phyloP scores from a whole-genome alignment of 2,113 vertebrate species.

The Mobula birostris region DNA sequence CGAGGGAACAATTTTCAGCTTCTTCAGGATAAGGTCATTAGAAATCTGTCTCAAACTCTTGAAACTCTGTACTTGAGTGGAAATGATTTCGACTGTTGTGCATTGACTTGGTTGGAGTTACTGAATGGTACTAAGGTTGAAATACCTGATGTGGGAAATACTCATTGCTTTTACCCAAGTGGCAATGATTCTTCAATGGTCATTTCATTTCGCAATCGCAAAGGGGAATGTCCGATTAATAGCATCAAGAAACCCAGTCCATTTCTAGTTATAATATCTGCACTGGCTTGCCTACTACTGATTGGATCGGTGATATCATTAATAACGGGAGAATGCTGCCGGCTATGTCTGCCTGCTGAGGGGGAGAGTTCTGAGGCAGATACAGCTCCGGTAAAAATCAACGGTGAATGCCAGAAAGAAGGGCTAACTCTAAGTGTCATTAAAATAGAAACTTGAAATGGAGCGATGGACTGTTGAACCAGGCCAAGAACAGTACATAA shows the following conservation, averaged over 20 bases:
- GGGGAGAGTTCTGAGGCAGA: not conserved
- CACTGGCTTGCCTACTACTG: not conserved
- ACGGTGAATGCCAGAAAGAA: not conserved
- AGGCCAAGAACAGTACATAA: not conserved
- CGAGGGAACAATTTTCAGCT: conserved; percentile 51
- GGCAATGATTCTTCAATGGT: conserved; percentile 34
- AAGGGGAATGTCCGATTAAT: conserved; percentile 42
- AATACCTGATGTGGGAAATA: conserved; percentile 51
- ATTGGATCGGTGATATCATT: not conserved
- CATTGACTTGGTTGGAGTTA: conserved; percentile 53
- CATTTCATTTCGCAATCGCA: conserved; percentile 44
- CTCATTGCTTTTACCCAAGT: conserved; percentile 47
- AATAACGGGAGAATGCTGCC: not conserved
- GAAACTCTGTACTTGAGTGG: conserved; percentile 51
- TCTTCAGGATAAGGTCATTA: conserved; percentile 43
- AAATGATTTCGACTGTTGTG: conserved; percentile 66
- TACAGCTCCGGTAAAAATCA: not conserved
- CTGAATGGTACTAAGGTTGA: conserved; percentile 45
- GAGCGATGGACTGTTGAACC: not conserved
- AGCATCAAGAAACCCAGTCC: not conserved
- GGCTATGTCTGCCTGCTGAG: not conserved
- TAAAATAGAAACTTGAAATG: not conserved
- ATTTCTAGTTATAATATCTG: not conserved
- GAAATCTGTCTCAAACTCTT: conserved; percentile 47
- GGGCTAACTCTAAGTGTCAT: not conserved